phyloP scores from a whole-genome alignment of 2,113 vertebrate genomes.

The Muscicapa adusta region DNA sequence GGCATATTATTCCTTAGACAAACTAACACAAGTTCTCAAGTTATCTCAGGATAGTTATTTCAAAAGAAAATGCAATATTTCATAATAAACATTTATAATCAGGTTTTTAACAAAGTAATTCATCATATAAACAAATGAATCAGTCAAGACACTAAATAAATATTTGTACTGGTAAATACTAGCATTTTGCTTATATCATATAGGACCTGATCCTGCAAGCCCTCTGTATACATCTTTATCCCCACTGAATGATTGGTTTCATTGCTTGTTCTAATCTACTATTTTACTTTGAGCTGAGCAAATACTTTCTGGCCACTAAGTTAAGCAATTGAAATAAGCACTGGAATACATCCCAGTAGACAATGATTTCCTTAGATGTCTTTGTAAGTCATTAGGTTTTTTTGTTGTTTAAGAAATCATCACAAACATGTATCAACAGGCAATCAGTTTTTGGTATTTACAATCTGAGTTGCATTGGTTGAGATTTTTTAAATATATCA shows the following conservation, averaged over 20 bases:
- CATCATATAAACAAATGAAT: constrained; percentile 67
- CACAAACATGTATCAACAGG: background rate
- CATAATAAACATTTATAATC: constrained; percentile 62
- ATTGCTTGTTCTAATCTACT: constrained; percentile 15
- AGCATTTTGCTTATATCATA: constrained; percentile 30
- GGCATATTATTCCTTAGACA: constrained; percentile 31
- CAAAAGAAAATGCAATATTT: constrained; percentile 64
- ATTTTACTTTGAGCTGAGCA: constrained; percentile 21
- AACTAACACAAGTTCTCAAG: constrained; percentile 52
- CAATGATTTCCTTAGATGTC: background rate
- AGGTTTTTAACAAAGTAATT: constrained; percentile 62
- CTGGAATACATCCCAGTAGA: background rate
- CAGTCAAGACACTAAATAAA: constrained; percentile 69
- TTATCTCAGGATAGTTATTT: constrained; percentile 64
- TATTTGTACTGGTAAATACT: constrained; percentile 57
- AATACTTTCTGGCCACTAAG: background rate
- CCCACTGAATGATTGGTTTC: constrained; percentile 21
- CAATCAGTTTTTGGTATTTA: background rate
- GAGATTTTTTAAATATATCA: background rate
- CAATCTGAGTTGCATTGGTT: background rate
- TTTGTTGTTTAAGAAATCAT: background rate
- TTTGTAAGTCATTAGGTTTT: background rate
- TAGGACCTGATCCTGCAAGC: constrained; percentile 70
- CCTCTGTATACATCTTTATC: constrained; percentile 44
- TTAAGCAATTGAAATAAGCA: background rate